Evolutionary conservation across 2,888 invertebrate genomes (phyloP).

Genomic region (Athalia circularis): DNA sequence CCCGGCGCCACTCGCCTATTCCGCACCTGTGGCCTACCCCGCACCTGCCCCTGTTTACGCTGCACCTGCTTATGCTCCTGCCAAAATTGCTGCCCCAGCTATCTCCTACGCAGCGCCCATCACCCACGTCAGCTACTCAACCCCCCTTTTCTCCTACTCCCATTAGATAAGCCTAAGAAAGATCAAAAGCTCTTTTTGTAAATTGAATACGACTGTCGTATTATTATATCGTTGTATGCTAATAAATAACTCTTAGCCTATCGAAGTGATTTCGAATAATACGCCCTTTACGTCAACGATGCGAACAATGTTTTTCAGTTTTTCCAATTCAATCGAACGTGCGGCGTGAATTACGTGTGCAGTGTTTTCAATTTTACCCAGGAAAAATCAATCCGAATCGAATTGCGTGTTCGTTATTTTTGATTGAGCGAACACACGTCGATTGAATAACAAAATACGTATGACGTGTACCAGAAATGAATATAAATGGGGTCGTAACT

Average conservation of each 20-base stretch:
- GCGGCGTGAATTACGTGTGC: no score
- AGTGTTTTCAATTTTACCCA: neutral
- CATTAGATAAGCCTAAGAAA: slow-evolving; percentile 43
- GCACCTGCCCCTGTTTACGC: slow-evolving; percentile 73
- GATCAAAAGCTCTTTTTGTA: no score
- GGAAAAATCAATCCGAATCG: no score
- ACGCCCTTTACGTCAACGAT: no score
- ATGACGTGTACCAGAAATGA: neutral
- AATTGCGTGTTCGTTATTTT: no score
- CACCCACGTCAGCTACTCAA: slow-evolving; percentile 57
- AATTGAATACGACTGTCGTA: no score
- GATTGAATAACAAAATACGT: neutral
- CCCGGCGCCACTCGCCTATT: slow-evolving; percentile 73
- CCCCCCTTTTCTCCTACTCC: slow-evolving; percentile 57
- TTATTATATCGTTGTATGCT: no score
- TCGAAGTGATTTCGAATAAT: no score
- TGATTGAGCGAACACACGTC: no score
- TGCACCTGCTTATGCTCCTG: slow-evolving; percentile 75
- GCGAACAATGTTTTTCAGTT: no score
- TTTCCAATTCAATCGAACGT: no score
- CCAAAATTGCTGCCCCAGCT: slow-evolving; percentile 55
- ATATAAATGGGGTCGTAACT: neutral
- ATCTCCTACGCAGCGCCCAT: slow-evolving; percentile 52
- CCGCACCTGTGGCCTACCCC: slow-evolving; percentile 70
- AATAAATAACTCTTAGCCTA: no score